Evolutionary conservation across 2,113 vertebrate species (phyloP).

Genomic region (Boleophthalmus pectinirostris): DNA sequence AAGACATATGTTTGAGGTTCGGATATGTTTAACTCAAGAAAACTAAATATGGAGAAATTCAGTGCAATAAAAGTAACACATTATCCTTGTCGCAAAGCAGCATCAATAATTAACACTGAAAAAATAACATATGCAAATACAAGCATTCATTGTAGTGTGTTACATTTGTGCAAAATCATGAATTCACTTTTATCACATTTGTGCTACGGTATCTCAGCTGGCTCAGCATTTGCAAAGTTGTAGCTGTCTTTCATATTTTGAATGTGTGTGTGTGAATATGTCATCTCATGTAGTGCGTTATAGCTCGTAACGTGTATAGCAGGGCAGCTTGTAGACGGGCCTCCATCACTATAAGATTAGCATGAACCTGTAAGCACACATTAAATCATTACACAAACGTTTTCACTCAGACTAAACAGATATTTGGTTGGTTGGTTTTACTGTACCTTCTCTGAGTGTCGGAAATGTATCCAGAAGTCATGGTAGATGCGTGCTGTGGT

Average conservation of each 20-base stretch:
- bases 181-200: slow-evolving; percentile 18
- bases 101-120: slow-evolving; percentile 64
- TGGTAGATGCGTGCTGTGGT: slow-evolving; percentile 84
- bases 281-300: slow-evolving; percentile 81
- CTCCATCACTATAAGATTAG: slow-evolving; percentile 92
- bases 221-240: slow-evolving; percentile 52
- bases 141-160: slow-evolving; percentile 61
- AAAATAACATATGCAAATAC: slow-evolving; percentile 47
- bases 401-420: slow-evolving; percentile 5
- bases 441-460: slow-evolving; percentile 93
- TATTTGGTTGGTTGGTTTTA: slow-evolving; percentile 10
- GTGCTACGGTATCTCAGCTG: slow-evolving; percentile 50
- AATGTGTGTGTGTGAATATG: background rate
- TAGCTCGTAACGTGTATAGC: slow-evolving; percentile 89
- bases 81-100: slow-evolving; percentile 43
- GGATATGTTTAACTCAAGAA: slow-evolving; percentile 4
- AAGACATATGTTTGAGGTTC: background rate
- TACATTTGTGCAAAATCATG: background rate
- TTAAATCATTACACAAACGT: slow-evolving; percentile 28
- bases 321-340: slow-evolving; percentile 93
- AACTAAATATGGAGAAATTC: slow-evolving; percentile 34
- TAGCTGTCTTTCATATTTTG: background rate
- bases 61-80: slow-evolving; percentile 63
- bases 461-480: slow-evolving; percentile 92
- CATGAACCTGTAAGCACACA: slow-evolving; percentile 80